Percentiles rank a stretch among this genome's conserved stretches.
These are phyloP conservation scores for Drosophila kokeensis DNA, from an alignment of 2,888 invertebrate species.

Conservation along the genomic window DNA sequence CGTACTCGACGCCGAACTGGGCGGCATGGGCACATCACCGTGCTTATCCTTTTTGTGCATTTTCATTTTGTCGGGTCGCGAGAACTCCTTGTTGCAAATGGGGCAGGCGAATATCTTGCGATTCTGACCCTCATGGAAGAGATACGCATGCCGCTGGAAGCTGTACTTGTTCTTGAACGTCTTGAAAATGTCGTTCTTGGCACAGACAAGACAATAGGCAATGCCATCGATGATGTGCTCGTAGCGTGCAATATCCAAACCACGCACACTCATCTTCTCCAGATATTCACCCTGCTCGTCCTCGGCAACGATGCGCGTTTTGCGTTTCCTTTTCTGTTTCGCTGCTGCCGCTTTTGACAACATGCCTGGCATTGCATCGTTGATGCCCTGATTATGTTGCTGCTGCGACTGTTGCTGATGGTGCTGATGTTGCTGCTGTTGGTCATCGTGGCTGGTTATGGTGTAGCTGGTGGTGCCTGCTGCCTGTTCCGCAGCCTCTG, in stretches of 20 bases:
- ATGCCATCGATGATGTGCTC: slow-evolving; percentile 84
- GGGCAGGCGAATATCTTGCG: slow-evolving; percentile 84
- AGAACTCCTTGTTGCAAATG: slow-evolving; percentile 84
- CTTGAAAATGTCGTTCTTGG: slow-evolving; percentile 84
- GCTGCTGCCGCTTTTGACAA: slow-evolving; percentile 64
- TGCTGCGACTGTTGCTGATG: slow-evolving; percentile 33
- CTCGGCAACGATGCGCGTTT: slow-evolving; percentile 81
- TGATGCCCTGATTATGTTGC: slow-evolving; percentile 34
- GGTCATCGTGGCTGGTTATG: slow-evolving; percentile 53
- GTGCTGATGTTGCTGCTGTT: slow-evolving; percentile 16
- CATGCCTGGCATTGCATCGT: slow-evolving; percentile 54
- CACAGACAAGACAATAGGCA: slow-evolving; percentile 83
- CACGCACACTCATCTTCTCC: slow-evolving; percentile 84
- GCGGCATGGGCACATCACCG: slow-evolving; percentile 77
- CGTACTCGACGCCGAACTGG: slow-evolving; percentile 56
- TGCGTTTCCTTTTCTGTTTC: slow-evolving; percentile 83
- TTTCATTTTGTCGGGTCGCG: slow-evolving; percentile 84
- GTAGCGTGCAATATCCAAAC: slow-evolving; percentile 83
- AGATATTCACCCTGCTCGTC: slow-evolving; percentile 84
- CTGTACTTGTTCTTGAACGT: slow-evolving; percentile 84
- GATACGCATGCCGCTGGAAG: slow-evolving; percentile 83
- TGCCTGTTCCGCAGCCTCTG: slow-evolving; percentile 55
- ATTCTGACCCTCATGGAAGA: slow-evolving; percentile 83
- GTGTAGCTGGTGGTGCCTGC: slow-evolving; percentile 70
- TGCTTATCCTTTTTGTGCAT: slow-evolving; percentile 85